phyloP scores from a whole-genome alignment of 1,140 invertebrate species.

The Bombus huntii region DNA sequence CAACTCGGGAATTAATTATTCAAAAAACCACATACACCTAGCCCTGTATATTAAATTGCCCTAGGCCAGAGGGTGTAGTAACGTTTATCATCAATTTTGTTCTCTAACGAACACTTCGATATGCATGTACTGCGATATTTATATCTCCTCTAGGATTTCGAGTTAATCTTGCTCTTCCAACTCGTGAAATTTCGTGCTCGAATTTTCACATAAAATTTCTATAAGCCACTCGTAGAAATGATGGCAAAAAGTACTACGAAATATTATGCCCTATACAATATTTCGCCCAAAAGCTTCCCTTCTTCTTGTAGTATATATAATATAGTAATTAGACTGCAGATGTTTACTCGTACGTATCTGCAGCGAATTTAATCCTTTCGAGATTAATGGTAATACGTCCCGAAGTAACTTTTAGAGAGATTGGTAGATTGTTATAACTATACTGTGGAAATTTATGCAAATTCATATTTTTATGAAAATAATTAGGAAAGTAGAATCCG shows the following conservation, averaged over 20 bases:
- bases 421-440: too few species aligned
- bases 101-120: not conserved
- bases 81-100: conserved; percentile 1
- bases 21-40: not conserved
- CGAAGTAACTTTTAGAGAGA: too few species aligned
- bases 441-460: not conserved
- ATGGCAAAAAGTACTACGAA: not conserved
- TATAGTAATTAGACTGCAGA: too few species aligned
- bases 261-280: too few species aligned
- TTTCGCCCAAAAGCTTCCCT: too few species aligned
- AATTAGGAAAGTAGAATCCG: too few species aligned
- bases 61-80: not conserved
- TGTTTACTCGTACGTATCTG: too few species aligned
- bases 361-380: too few species aligned
- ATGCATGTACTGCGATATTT: not conserved
- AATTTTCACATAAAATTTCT: not conserved
- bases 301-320: too few species aligned
- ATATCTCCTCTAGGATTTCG: not conserved
- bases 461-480: too few species aligned
- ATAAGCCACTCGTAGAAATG: not conserved
- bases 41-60: not conserved
- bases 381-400: too few species aligned
- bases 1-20: not conserved
- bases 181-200: not conserved
- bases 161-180: not conserved